Evolutionary conservation across 2,113 vertebrate genomes (phyloP), one percentile per base, ranked within the genome.

Genomic region (Syngnathoides biaculeatus): DNA sequence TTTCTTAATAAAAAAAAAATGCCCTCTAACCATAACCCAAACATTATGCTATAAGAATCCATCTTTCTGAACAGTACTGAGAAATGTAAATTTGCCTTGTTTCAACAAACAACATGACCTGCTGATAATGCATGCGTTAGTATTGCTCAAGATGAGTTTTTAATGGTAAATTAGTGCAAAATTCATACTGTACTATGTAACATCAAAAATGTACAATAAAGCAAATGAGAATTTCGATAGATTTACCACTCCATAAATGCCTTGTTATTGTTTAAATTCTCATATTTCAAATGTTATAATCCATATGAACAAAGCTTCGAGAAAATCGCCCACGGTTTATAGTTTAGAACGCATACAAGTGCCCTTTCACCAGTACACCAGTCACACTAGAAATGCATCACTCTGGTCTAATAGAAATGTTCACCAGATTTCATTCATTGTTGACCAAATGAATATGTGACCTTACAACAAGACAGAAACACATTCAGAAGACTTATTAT

Each of bases 111-210:
- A 47, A 52, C 20, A 22, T 65, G 47, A 65, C 43, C 24, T 68
- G 78, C 74, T 85, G 82, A 80, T 50, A 53, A 48, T 0, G 12
- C 40, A 8, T 61, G 74, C 68, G 35, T 24, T 60, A 60, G 65
- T 27, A 48, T 79, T 76, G 53, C 72, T 69, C 72, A 73, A n/a
- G n/a, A n/a, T n/a, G n/a, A n/a, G n/a, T n/a, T 8, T 20, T 19
- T 45, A 59, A 47, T 52, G 12, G n/a, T 2, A 71, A 19, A 5
- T 27, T 27, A 15, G 53, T 14, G 24, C 24, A 24, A 56, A 56
- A 45, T 45, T 14, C 30, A 35, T 6, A 35, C 6, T 35, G 55
- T 27, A 14, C 11, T 30, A 17, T 57, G 26, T 57, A 17, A 15
- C 14, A 15, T 35, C 13, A 57, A 17, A 35, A 35, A 35, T 35